Conservation (phyloP, 2,888 invertebrate genomes). For the Nymphalis urticae region DNA sequence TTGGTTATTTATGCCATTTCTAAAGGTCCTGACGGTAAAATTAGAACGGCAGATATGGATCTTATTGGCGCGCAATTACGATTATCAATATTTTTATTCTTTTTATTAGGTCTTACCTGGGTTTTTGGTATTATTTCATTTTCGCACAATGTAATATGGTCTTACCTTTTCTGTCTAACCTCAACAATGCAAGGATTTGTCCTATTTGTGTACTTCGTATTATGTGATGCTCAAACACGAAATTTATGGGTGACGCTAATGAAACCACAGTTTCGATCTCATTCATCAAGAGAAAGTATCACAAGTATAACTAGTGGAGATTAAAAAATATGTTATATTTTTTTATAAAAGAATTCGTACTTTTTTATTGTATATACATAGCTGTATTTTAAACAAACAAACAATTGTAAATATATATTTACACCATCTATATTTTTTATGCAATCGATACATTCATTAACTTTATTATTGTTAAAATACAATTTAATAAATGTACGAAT, state of each 20-base stretch:
- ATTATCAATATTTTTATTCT: slow-evolving; percentile 81
- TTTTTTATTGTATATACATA: too few relatives aligned
- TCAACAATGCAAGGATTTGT: slow-evolving; percentile 84
- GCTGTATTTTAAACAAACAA: too few relatives aligned
- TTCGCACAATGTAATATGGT: slow-evolving; percentile 75
- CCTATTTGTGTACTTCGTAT: slow-evolving; percentile 82
- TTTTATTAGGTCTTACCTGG: slow-evolving; percentile 83
- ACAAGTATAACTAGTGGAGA: slow-evolving; percentile 54
- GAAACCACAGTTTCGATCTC: slow-evolving; percentile 58
- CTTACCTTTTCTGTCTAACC: slow-evolving; percentile 84
- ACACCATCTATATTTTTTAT: too few relatives aligned
- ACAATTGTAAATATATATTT: too few relatives aligned
- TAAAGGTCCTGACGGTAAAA: slow-evolving; percentile 75
- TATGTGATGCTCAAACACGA: slow-evolving; percentile 79
- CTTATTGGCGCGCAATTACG: slow-evolving; percentile 77
- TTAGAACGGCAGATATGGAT: slow-evolving; percentile 65
- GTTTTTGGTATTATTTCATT: slow-evolving; percentile 82
- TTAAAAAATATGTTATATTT: slow-evolving; percentile 13
- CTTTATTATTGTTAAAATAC: too few relatives aligned
- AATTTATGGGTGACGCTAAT: slow-evolving; percentile 76
- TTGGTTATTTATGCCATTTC: slow-evolving; percentile 79
- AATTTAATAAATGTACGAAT: too few relatives aligned
- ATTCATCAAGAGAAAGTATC: slow-evolving; percentile 61
- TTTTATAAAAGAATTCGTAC: not conserved
- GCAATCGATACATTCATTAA: too few relatives aligned